Conservation (phyloP, 2,113 vertebrate genomes). For the Cyrtonyx montezumae region DNA sequence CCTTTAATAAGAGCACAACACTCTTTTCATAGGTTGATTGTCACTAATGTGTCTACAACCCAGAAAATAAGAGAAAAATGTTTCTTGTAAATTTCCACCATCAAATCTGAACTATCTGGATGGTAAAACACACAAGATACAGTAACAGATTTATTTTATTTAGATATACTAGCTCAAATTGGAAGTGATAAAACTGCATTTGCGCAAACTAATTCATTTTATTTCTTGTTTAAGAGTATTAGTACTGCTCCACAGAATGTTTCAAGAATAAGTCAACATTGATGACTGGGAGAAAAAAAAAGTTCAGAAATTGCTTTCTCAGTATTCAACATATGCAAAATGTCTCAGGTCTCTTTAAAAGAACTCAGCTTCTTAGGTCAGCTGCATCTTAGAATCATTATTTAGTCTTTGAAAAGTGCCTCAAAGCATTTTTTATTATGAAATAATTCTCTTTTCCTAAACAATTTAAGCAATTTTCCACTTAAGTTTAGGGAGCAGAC, state of each 20-base stretch:
- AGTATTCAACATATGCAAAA: rapidly evolving
- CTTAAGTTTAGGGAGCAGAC: background rate
- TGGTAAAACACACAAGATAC: background rate
- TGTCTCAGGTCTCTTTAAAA: background rate
- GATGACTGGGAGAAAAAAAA: background rate
- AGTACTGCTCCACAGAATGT: background rate
- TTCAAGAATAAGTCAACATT: background rate
- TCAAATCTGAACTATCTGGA: background rate
- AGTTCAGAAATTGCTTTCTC: background rate
- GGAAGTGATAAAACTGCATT: background rate
- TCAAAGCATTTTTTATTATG: background rate
- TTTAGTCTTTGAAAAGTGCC: background rate
- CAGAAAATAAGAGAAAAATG: background rate
- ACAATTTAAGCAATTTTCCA: background rate
- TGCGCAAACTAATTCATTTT: background rate
- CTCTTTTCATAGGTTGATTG: constrained; percentile 15
- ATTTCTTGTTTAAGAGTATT: background rate
- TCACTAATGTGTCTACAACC: background rate
- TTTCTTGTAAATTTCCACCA: background rate
- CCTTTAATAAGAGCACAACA: constrained; percentile 30
- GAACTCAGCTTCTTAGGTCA: background rate
- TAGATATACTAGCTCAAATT: background rate
- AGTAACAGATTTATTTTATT: background rate
- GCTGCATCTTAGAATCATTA: background rate
- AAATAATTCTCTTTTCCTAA: background rate